Evolutionary conservation across 1,140 invertebrate genomes (phyloP), one percentile per base, ranked within the genome.

Genomic region (Agraylea sexmaculata): DNA sequence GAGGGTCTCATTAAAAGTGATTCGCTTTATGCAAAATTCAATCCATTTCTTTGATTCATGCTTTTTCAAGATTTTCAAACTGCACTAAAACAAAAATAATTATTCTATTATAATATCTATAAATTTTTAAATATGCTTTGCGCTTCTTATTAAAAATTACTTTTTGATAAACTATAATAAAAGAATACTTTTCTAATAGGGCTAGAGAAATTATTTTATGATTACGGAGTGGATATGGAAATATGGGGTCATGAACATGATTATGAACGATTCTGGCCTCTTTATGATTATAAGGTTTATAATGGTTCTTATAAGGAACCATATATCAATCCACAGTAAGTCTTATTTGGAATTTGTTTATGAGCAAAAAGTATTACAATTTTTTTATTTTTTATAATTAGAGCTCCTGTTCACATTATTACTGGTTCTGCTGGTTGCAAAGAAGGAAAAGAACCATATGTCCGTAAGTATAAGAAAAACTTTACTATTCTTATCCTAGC

Each of bases 201-300:
- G 1, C 57, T 97, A 30, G 93, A 97, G 64, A 68, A 87, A 19
- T 56, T 96, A 3, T 85, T 97, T 54, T 78, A 78, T 50, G 68
- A 87, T 33, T 77, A 87, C 56, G 87, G 86, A 30, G 93, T 97
- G 10, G 93, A 97, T 66, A 58, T 96, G 30, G 77, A 80, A 55
- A 69, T 96, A 11, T 93, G 89, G 86, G 91, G 87, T 0, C 93
- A 97, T 61, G 88, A 96, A 58, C 92, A 97, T 62, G 83, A 83
- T 17, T 97, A 96, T 58, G 90, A 97, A 66, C 66, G 93, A 23
- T 64, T 93, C 39, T 96, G 80, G 78, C 92, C 93, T 1, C 72
- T 95, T 33, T 96, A 90, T 59, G 77, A 97, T 56, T 73, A 77
- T 44, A 72, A 74, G 41, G 78, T 90, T 1, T 84, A 80, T 49